Percentiles rank a stretch among this genome's conserved stretches.
These are phyloP conservation scores for Bungarus multicinctus DNA, from an alignment of 2,113 vertebrate genomes.

Conservation along the genomic window DNA sequence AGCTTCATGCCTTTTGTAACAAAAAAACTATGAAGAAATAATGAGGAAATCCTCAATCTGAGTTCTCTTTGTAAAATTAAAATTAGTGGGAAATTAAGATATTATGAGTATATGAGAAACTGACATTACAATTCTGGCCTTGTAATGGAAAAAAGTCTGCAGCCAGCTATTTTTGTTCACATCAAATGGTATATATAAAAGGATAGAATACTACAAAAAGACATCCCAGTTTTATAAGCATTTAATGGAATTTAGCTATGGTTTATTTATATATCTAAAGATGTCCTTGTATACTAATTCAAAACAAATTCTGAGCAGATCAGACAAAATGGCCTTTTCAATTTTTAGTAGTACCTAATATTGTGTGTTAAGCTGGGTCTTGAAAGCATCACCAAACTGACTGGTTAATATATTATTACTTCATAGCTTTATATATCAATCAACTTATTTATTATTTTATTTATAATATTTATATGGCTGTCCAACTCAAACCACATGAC, in stretches of 20 bases:
- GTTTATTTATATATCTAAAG: not conserved
- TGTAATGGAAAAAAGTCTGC: not conserved
- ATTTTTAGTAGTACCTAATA: not conserved
- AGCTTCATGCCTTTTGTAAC: not conserved
- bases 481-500: not conserved
- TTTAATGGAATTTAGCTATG: not conserved
- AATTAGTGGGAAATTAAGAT: not conserved
- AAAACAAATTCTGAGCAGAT: not conserved
- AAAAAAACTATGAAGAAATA: not conserved
- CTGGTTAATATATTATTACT: not conserved
- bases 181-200: not conserved
- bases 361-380: not conserved
- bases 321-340: not conserved
- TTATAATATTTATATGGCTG: not conserved
- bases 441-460: not conserved
- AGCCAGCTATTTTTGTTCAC: not conserved
- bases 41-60: not conserved
- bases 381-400: not conserved
- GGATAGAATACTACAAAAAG: not conserved
- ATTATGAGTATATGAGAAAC: not conserved
- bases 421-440: not conserved
- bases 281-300: not conserved
- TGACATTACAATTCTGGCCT: not conserved
- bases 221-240: not conserved
- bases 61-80: not conserved